Conservation (phyloP, 2,888 invertebrate genomes). For the Himalopsyche anomala region DNA sequence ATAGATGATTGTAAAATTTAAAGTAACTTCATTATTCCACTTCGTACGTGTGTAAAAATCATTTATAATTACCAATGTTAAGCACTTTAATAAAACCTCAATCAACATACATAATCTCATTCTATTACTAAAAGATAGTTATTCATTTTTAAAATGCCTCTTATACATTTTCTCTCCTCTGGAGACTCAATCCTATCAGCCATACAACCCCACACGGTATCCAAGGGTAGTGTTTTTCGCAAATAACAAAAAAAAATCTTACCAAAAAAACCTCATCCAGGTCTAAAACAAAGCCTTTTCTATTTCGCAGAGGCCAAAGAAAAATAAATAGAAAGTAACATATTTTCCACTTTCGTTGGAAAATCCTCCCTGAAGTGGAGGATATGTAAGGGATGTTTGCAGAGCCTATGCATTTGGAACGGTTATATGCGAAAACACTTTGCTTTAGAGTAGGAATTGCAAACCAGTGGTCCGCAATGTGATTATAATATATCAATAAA, state of each 20-base stretch:
- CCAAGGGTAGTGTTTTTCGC: neutral
- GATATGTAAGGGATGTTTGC: slow-evolving; percentile 31
- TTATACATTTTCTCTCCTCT: neutral
- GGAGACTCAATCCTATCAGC: slow-evolving; percentile 21
- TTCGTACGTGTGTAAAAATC: too few relatives aligned
- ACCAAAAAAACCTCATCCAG: slow-evolving; percentile 2
- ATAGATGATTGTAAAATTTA: too few relatives aligned
- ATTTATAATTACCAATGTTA: too few relatives aligned
- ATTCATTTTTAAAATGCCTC: slow-evolving; percentile 6
- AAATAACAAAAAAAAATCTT: neutral
- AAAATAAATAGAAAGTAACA: slow-evolving; percentile 34
- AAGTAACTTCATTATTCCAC: too few relatives aligned
- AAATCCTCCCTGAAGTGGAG: slow-evolving; percentile 30
- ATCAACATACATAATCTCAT: too few relatives aligned
- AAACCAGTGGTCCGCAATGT: neutral
- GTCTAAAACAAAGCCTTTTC: slow-evolving; percentile 11
- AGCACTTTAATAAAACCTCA: too few relatives aligned
- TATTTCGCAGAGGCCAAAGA: slow-evolving; percentile 26
- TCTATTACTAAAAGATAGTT: too few relatives aligned
- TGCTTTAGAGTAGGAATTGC: neutral
- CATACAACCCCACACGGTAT: neutral
- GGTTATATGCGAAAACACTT: slow-evolving; percentile 46
- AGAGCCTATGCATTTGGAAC: slow-evolving; percentile 8
- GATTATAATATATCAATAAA: too few relatives aligned
- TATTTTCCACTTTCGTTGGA: slow-evolving; percentile 24